Evolutionary conservation across 2,888 invertebrate genomes (phyloP).

Genomic region (Drymonia ruficornis): DNA sequence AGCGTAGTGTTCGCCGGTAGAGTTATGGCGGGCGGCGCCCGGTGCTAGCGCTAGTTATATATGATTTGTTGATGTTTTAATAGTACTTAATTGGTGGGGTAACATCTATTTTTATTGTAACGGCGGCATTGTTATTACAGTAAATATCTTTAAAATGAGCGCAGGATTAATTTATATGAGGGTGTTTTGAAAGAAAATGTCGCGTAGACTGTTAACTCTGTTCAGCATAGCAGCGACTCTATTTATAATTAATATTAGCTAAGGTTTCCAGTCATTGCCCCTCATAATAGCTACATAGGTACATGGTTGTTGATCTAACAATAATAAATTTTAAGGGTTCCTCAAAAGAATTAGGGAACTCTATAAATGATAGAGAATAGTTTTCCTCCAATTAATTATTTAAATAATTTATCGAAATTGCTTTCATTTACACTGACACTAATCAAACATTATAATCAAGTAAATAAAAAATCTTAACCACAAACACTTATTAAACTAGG

Average conservation of each 20-base stretch:
- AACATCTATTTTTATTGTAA: slow-evolving; percentile 42
- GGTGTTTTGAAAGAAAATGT: slow-evolving; percentile 3
- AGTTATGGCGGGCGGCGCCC: slow-evolving; percentile 40
- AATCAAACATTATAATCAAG: too few species aligned
- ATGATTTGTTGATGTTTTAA: slow-evolving; percentile 53
- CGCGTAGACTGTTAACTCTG: not conserved
- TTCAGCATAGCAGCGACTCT: not conserved
- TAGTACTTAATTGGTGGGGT: slow-evolving; percentile 44
- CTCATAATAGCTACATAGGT: too few species aligned
- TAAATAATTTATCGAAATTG: too few species aligned
- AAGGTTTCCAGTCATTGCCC: not conserved
- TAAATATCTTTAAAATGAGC: not conserved
- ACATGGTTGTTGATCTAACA: too few species aligned
- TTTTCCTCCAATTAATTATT: too few species aligned
- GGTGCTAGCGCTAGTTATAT: slow-evolving; percentile 37
- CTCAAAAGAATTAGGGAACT: too few species aligned
- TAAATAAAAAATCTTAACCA: too few species aligned
- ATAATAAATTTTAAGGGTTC: too few species aligned
- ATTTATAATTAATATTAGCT: not conserved
- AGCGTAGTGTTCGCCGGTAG: slow-evolving; percentile 41
- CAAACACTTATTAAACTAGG: too few species aligned
- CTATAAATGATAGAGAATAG: too few species aligned
- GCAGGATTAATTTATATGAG: slow-evolving; percentile 1
- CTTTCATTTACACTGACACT: too few species aligned
- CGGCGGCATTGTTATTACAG: slow-evolving; percentile 7